Evolutionary conservation across 2,113 vertebrate genomes (phyloP), one percentile per base, ranked within the genome.

Genomic region (Amazona vittata): DNA sequence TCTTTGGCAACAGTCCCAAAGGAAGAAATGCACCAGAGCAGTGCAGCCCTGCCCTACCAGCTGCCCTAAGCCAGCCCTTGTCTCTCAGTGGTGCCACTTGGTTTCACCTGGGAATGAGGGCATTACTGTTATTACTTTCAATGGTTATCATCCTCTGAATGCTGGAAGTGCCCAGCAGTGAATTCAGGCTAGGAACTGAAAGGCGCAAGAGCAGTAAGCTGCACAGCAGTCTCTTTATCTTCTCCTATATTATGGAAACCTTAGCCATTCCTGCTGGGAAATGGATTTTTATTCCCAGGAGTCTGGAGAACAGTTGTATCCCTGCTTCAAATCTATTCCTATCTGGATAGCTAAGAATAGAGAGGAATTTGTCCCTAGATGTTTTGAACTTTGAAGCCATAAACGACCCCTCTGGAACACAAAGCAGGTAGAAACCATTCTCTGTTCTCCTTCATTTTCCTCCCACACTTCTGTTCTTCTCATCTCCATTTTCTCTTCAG

Each of bases 371-470:
- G 4, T n/a, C 44, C 57, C 13, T 69, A 43, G n/a, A 49, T 70
- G 1, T 65, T 91, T 80, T 87, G 63, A 90, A 63, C 9, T 83
- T 75, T 69, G 69, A 91, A 88, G 25, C 8, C 49, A 57, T 82
- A 73, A 91, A 52, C 0, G 6, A 62, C 22, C 47, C 8, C 31
- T 37, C 35, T 65, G 33, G 20, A 35, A 89, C 33, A 55, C 7
- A 47, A 29, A 91, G 20, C 31, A 76, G 33, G 55, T 52, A 78
- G 22, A 92, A 92, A 77, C 68, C 17, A 46, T 19, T 28, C 17
- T 81, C 46, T 63, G 15, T 63, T 80, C n/a, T 60, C 47, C 37
- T 91, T 96, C 33, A 81, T 89, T 96, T 91, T 95, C 84, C 84
- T 95, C 87, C 91, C 70, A 90, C 75, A 90, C 22, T 91, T 85